These are phyloP conservation scores for Numida meleagris DNA, from an alignment of 2,113 vertebrate genomes.

Conservation along the genomic window DNA sequence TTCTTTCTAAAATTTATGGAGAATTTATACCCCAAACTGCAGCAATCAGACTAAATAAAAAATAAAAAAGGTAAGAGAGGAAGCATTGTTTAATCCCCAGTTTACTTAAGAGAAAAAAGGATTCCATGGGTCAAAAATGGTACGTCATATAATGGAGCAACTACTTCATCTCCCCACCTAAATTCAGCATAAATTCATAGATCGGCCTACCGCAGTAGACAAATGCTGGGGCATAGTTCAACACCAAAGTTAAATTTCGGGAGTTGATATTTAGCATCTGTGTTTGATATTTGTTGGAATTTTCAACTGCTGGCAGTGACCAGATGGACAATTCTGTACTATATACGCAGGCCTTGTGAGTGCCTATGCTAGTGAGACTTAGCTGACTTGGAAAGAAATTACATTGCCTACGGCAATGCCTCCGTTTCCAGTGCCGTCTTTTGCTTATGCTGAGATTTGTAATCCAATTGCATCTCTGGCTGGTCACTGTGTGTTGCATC, in stretches of 20 bases:
- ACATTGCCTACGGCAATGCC: neutral
- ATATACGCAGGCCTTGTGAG: rapidly evolving
- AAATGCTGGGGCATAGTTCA: neutral
- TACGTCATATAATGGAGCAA: neutral
- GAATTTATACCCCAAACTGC: neutral
- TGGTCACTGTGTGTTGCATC: neutral
- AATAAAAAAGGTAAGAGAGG: neutral
- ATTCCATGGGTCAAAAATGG: neutral
- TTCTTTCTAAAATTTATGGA: neutral
- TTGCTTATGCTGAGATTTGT: neutral
- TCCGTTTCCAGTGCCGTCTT: neutral
- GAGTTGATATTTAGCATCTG: neutral
- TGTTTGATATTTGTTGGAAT: neutral
- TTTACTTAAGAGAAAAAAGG: neutral
- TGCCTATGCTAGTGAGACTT: neutral
- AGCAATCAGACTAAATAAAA: neutral
- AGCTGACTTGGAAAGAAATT: neutral
- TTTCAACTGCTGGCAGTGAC: neutral
- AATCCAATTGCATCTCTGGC: neutral
- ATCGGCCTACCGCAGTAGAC: neutral
- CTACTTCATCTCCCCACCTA: neutral
- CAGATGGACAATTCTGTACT: neutral
- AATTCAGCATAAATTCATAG: neutral
- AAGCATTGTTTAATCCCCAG: neutral
- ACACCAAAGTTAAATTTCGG: neutral